Evolutionary conservation across 2,113 vertebrate species (phyloP).

Genomic region (Malurus alboscapulatus): DNA sequence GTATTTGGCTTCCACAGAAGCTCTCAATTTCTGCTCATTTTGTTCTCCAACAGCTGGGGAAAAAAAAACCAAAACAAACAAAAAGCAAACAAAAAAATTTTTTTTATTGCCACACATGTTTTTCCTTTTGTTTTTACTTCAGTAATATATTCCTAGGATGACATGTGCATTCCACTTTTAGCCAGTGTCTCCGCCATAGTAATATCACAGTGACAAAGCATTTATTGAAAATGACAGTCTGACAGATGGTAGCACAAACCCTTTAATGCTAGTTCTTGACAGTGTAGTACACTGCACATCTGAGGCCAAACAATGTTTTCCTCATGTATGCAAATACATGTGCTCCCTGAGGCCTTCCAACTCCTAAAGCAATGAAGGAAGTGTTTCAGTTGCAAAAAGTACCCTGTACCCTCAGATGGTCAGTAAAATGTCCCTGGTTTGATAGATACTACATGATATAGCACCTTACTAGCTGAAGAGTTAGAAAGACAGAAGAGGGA

Average conservation of each 20-base stretch:
- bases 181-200: not conserved
- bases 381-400: not conserved
- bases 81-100: not conserved
- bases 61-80: not conserved
- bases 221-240: constrained; percentile 51
- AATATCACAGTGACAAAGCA: not conserved
- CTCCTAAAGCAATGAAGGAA: not conserved
- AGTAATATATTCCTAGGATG: not conserved
- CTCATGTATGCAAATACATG: not conserved
- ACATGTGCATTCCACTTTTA: not conserved
- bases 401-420: not conserved
- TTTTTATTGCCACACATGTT: not conserved
- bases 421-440: not conserved
- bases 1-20: not conserved
- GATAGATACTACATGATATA: not conserved
- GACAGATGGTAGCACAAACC: constrained; percentile 35
- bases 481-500: not conserved
- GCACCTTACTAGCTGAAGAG: not conserved
- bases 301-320: not conserved
- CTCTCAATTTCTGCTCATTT: not conserved
- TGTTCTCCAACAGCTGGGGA: not conserved
- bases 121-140: not conserved
- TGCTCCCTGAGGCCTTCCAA: not conserved
- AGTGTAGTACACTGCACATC: not conserved
- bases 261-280: constrained; percentile 5